Conservation (phyloP, 2,888 invertebrate genomes). For the Drosophila melanosoma region DNA sequence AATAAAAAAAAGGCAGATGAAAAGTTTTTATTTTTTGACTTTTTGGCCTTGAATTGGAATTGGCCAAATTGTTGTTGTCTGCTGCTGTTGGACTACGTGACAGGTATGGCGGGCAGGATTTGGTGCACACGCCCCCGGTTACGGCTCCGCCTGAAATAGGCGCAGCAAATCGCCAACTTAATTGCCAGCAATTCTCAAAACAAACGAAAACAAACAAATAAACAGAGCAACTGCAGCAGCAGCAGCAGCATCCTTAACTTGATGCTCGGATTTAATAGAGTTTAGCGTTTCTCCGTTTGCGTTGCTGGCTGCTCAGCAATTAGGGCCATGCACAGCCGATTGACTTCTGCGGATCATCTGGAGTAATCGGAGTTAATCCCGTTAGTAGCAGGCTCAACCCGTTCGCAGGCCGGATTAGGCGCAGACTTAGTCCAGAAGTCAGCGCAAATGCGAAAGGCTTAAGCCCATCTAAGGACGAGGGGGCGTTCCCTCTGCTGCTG, state of each 20-base stretch:
- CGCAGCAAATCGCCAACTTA: constrained; percentile 68
- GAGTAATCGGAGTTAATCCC: constrained; percentile 80
- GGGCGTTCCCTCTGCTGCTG: constrained; percentile 30
- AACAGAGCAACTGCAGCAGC: constrained; percentile 63
- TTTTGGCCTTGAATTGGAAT: constrained; percentile 7
- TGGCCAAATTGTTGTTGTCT: neutral
- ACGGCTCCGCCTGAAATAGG: constrained; percentile 48
- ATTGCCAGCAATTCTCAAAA: constrained; percentile 81
- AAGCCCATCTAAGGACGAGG: constrained; percentile 14
- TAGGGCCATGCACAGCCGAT: constrained; percentile 44
- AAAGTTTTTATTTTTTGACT: constrained; percentile 27
- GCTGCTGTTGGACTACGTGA: neutral
- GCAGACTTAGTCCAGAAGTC: constrained; percentile 67
- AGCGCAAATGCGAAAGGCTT: constrained; percentile 77
- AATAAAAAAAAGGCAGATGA: neutral
- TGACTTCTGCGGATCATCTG: constrained; percentile 78
- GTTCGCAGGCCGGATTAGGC: constrained; percentile 56
- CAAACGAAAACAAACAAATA: constrained; percentile 82
- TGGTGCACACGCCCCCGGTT: constrained; percentile 67
- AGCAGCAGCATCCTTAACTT: constrained; percentile 17
- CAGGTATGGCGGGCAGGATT: constrained; percentile 54
- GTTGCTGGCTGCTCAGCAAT: constrained; percentile 41
- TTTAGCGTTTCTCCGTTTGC: constrained; percentile 11
- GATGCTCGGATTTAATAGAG: constrained; percentile 44
- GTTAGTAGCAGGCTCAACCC: constrained; percentile 63